Percentiles rank a stretch among this genome's conserved stretches.
phyloP scores from a whole-genome alignment of 2,113 vertebrate species.

The Leiothrix lutea region DNA sequence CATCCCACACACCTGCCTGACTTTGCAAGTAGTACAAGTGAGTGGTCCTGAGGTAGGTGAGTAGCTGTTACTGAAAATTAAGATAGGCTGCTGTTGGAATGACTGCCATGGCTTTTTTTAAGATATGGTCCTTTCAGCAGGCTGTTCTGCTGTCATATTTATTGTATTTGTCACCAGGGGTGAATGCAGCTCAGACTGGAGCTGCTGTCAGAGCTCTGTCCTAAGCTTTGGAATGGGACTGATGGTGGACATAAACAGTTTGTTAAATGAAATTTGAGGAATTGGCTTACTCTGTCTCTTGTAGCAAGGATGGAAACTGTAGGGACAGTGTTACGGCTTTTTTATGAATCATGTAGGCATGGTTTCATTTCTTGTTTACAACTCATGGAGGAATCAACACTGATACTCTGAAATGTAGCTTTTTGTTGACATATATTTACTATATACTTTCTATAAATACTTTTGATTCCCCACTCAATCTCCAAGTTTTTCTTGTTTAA shows the following conservation, averaged over 20 bases:
- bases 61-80: neutral
- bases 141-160: neutral
- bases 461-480: neutral
- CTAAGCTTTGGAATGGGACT: neutral
- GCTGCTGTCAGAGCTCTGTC: neutral
- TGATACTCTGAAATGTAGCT: neutral
- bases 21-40: neutral
- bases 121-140: neutral
- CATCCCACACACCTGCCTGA: neutral
- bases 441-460: neutral
- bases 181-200: neutral
- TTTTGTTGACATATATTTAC: neutral
- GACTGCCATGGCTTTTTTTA: neutral
- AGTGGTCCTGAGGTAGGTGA: neutral
- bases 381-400: neutral
- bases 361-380: neutral
- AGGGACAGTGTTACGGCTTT: neutral
- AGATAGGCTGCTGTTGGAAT: neutral
- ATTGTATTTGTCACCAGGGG: neutral
- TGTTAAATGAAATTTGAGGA: neutral
- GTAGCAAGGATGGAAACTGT: neutral
- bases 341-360: neutral
- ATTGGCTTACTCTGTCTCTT: neutral
- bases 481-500: neutral
- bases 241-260: neutral